Evolutionary conservation across 92 coral and sea anemone species (phyloP).

Genomic region (Heteractis magnifica): DNA sequence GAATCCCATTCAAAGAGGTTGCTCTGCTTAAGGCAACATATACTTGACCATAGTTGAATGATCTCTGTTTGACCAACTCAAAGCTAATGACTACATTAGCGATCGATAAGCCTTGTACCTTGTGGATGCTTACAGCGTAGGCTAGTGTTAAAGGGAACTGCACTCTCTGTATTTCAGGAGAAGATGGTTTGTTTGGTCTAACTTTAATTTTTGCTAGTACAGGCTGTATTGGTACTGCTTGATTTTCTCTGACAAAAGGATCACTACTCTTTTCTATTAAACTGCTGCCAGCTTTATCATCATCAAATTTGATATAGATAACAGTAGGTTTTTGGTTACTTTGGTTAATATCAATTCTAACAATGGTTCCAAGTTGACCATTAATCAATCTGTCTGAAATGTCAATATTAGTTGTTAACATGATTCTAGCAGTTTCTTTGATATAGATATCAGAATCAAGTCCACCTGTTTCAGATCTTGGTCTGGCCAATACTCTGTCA

Average conservation of each 20-base stretch:
- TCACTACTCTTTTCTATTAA: constrained; percentile 25
- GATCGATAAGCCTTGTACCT: constrained; percentile 15
- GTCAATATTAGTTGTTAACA: constrained; percentile 48
- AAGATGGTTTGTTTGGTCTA: constrained; percentile 55
- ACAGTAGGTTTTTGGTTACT: constrained; percentile 35
- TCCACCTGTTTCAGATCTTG: too few relatives aligned
- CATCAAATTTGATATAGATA: constrained; percentile 66
- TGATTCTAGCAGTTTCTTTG: neutral
- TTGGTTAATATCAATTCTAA: constrained; percentile 24
- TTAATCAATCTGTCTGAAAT: too few relatives aligned
- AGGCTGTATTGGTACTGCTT: constrained; percentile 59
- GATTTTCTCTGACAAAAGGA: constrained; percentile 42
- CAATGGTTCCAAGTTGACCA: constrained; percentile 67
- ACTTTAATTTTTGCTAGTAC: constrained; percentile 49
- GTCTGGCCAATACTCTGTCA: too few relatives aligned
- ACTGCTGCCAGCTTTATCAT: constrained; percentile 43
- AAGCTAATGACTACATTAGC: constrained; percentile 50
- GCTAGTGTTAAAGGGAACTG: too few relatives aligned
- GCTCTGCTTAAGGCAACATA: constrained; percentile 74
- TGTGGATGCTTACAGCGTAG: constrained; percentile 24
- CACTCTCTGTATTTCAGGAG: constrained; percentile 55
- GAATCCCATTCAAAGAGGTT: constrained; percentile 45
- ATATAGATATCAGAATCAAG: too few relatives aligned
- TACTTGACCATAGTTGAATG: constrained; percentile 41
- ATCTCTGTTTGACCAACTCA: constrained; percentile 3